A percentile compares a stretch with the other conserved stretches of the same genome.
These are phyloP conservation scores for Chloroclystis v-ata DNA, from an alignment of 2,888 invertebrate genomes.

Conservation along the genomic window DNA sequence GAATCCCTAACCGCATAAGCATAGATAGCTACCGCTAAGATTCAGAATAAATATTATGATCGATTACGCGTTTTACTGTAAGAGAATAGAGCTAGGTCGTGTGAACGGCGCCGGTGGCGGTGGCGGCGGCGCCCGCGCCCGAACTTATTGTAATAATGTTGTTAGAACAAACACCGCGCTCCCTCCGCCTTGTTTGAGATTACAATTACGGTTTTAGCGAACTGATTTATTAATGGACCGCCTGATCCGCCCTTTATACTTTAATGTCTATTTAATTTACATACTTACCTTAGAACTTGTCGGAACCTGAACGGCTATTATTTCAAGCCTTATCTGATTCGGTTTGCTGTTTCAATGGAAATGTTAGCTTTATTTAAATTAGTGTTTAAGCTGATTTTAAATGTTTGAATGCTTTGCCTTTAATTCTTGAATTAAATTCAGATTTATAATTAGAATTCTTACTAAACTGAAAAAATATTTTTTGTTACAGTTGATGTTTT, in stretches of 20 bases:
- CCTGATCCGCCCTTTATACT: conserved; percentile 76
- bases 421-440: neutral
- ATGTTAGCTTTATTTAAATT: conserved; percentile 14
- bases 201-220: conserved; percentile 78
- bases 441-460: neutral
- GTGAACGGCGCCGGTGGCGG: conserved; percentile 49
- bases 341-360: conserved; percentile 5
- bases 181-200: conserved; percentile 75
- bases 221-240: conserved; percentile 78
- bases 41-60: conserved; percentile 19
- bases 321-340: conserved; percentile 23
- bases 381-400: conserved; percentile 14
- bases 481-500: too few relatives aligned
- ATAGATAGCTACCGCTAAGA: conserved; percentile 16
- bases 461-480: too few relatives aligned
- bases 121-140: conserved; percentile 38
- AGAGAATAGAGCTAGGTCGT: conserved; percentile 38
- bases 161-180: conserved; percentile 72
- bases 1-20: conserved; percentile 12
- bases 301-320: conserved; percentile 25
- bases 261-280: conserved; percentile 75
- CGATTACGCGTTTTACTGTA: conserved; percentile 24
- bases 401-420: conserved; percentile 4
- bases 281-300: conserved; percentile 47
- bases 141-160: conserved; percentile 78